Conservation (phyloP, 2,113 vertebrate species). For the Ranitomeya variabilis region DNA sequence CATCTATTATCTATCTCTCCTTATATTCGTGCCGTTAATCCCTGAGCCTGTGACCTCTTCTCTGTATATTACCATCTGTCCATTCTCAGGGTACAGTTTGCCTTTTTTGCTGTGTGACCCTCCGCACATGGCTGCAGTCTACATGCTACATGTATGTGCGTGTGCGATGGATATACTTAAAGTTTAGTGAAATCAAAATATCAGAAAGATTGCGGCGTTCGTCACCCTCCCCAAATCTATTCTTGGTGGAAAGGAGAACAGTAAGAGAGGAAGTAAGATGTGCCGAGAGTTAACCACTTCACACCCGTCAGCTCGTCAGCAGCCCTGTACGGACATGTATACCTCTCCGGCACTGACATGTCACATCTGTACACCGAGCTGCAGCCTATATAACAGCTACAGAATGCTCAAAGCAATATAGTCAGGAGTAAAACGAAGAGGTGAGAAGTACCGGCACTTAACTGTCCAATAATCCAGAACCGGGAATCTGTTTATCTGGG, state of each 20-base stretch:
- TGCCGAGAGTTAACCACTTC: slow-evolving; percentile 30
- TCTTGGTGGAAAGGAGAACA: slow-evolving; percentile 50
- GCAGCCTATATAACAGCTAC: background rate
- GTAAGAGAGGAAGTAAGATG: background rate
- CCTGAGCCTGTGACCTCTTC: background rate
- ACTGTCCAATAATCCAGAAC: background rate
- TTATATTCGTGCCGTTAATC: background rate
- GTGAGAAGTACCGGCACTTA: background rate
- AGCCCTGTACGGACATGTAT: background rate
- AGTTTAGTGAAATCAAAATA: slow-evolving; percentile 21
- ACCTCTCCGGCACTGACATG: background rate
- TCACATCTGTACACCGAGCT: background rate
- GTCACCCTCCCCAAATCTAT: slow-evolving; percentile 19
- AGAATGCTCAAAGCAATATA: too few species aligned
- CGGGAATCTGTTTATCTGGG: background rate
- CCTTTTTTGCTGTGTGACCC: background rate
- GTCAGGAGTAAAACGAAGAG: too few species aligned
- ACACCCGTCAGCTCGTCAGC: background rate
- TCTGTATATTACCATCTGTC: background rate
- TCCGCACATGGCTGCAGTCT: background rate
- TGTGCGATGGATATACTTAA: background rate
- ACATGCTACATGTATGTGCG: background rate
- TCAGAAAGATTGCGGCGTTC: background rate
- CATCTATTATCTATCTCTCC: background rate
- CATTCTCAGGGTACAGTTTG: background rate